Base-by-base conservation (phyloP, 1,140 invertebrate species). In the Scaptomyza montana region DNA sequence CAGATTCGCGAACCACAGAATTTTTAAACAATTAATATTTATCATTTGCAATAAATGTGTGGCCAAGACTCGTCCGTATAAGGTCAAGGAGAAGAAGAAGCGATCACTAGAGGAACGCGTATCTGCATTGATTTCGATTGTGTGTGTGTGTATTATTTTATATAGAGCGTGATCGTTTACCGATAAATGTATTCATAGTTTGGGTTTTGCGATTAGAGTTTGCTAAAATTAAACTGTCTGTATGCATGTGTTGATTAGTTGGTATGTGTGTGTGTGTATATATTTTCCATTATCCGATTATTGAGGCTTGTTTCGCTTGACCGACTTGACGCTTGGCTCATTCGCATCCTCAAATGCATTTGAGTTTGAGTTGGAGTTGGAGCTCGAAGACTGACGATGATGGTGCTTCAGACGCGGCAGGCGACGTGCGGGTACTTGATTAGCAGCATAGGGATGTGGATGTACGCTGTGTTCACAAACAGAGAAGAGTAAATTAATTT, bases 381-480 rank as follows among this genome's bases (percentile, higher is more conserved):
- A 39, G 12, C 39, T 50, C 5, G 55, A 51, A 3, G 57, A 62
- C 9, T 72, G 50, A 4, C 28, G 59, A 30, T 85, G 80, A n/a
- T 74, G 75, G 16, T 87, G 72, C 78, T 87, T 87, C 45, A 79
- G 39, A 36, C 85, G 84, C 16, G 87, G 85, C 13, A 74, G 73
- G 13, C 84, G 84, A 50, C 84, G 66, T 13, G 70, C 56, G 19
- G 69, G 51, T 16, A 55, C 68, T 3, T 61, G 49, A 46, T 71
- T 74, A 4, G 51, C 68, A 54, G 69, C 80, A 75, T 89, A 89
- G 12, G 84, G 85, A 89, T 89, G 84, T 66, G 80, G 70, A 63
- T 89, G 85, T 62, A 84, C 74, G 69, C 84, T 89, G 43, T 33
- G 12, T n/a, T 43, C 10, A 46, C 43, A 54, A 39, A 36, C 2